Evolutionary conservation across 2,888 invertebrate genomes (phyloP).

Genomic region (Malthinus seriepunctatus): DNA sequence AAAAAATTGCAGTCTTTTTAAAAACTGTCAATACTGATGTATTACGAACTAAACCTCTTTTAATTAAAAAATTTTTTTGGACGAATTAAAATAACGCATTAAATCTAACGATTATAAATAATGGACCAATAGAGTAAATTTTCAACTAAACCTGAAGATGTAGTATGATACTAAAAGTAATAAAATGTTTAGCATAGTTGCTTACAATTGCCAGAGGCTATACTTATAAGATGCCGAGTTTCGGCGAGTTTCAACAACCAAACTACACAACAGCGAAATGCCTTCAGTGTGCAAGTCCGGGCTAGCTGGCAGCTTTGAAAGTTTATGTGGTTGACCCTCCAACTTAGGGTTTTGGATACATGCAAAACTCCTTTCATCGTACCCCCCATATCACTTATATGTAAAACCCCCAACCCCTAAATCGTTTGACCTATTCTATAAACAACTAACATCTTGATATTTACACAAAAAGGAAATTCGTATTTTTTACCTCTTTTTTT

Average conservation of each 20-base stretch:
- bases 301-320: slow-evolving; percentile 52
- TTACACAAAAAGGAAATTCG: slow-evolving; percentile 10
- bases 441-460: slow-evolving; percentile 4
- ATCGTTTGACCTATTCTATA: slow-evolving; percentile 17
- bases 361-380: slow-evolving; percentile 49
- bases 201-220: slow-evolving; percentile 43
- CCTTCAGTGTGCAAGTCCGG: slow-evolving; percentile 49
- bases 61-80: too few species aligned
- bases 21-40: too few species aligned
- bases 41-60: too few species aligned
- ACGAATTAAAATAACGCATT: too few species aligned
- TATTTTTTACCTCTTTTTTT: slow-evolving; percentile 7
- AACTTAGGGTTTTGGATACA: slow-evolving; percentile 51
- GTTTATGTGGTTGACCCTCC: slow-evolving; percentile 57
- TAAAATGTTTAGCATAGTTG: slow-evolving; percentile 56
- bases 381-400: slow-evolving; percentile 23
- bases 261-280: slow-evolving; percentile 44
- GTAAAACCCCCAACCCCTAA: slow-evolving; percentile 14
- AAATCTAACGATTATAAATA: slow-evolving; percentile 13
- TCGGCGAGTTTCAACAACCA: slow-evolving; percentile 45
- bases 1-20: too few species aligned
- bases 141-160: slow-evolving; percentile 47
- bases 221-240: slow-evolving; percentile 50
- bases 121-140: slow-evolving; percentile 17
- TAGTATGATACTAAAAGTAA: slow-evolving; percentile 43